Evolutionary conservation across 1,140 invertebrate genomes (phyloP).

Genomic region (Solenopsis invicta): DNA sequence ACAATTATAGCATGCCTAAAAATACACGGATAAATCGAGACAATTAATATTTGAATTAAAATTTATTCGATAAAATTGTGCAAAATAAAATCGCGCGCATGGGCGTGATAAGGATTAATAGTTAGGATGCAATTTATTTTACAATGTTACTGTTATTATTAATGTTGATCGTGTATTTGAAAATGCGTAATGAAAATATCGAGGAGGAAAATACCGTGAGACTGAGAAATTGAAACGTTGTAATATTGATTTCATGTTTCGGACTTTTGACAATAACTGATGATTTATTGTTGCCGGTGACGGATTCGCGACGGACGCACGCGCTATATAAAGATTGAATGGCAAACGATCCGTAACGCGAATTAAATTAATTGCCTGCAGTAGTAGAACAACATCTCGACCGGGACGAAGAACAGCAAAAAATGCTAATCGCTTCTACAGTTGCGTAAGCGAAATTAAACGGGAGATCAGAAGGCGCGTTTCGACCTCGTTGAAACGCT

Average conservation of each 20-base stretch:
- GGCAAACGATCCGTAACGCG: conserved; percentile 14
- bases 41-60: conserved; percentile 8
- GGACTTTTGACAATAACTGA: not conserved
- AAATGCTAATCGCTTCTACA: conserved; percentile 40
- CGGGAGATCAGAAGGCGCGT: conserved; percentile 41
- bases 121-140: not conserved
- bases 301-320: not conserved
- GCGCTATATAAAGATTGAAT: conserved; percentile 14
- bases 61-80: not conserved
- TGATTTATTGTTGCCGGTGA: not conserved
- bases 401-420: not conserved
- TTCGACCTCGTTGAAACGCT: conserved; percentile 34
- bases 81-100: not conserved
- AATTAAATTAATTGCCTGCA: conserved; percentile 46
- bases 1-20: conserved; percentile 18
- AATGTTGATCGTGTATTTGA: not conserved
- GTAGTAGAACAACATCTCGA: conserved; percentile 26
- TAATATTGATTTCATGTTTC: not conserved
- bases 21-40: conserved; percentile 4
- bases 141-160: not conserved
- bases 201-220: not conserved
- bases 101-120: not conserved
- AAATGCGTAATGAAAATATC: not conserved
- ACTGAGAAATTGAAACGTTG: not conserved
- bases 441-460: conserved; percentile 48